Evolutionary conservation across 2,888 invertebrate species (phyloP).

Genomic region (Xestia rhomboidea): DNA sequence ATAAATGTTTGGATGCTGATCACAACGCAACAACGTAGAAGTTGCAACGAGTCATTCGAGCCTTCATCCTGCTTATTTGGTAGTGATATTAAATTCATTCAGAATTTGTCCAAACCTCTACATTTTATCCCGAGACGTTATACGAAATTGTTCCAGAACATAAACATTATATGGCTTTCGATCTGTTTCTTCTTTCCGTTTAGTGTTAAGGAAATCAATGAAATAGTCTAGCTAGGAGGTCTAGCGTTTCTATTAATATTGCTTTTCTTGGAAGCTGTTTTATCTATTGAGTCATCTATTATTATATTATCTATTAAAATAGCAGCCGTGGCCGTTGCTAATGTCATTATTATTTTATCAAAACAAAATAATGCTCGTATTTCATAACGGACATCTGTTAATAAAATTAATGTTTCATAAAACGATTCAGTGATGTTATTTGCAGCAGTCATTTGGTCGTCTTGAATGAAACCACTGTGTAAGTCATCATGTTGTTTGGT

Average conservation of each 20-base stretch:
- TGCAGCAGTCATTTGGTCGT: neutral
- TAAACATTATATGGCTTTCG: neutral
- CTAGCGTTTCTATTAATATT: neutral
- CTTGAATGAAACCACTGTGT: neutral
- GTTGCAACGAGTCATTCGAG: neutral
- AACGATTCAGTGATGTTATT: neutral
- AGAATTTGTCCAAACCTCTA: neutral
- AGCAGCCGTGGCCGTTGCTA: neutral
- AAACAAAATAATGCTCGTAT: neutral
- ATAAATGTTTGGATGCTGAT: too few relatives aligned
- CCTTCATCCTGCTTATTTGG: neutral
- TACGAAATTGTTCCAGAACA: neutral
- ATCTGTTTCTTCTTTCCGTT: neutral
- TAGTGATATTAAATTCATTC: neutral
- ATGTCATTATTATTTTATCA: neutral
- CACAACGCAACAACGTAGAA: neutral
- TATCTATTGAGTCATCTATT: neutral
- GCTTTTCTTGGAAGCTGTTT: neutral
- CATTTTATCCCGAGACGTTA: neutral
- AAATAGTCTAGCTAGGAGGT: neutral
- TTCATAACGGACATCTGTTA: neutral
- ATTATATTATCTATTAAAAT: neutral
- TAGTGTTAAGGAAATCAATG: slow-evolving; percentile 20
- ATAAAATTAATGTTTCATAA: neutral
- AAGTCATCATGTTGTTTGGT: neutral